phyloP scores from a whole-genome alignment of 1,140 invertebrate species.

The Aphis gossypii region DNA sequence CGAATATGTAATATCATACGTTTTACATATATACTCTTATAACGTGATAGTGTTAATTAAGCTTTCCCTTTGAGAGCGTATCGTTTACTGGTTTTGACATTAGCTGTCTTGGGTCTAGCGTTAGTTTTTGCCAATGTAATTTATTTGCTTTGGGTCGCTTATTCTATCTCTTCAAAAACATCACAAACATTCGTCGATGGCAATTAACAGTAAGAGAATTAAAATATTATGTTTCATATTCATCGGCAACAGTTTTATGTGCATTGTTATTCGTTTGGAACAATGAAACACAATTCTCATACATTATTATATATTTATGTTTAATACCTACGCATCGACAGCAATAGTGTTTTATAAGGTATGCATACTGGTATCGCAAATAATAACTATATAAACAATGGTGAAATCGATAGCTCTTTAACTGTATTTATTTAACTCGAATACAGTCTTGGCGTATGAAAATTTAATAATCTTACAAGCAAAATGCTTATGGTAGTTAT shows the following conservation, averaged over 20 bases:
- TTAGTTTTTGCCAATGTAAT: constrained; percentile 28
- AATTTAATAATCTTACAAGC: neutral
- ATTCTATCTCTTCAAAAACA: constrained; percentile 10
- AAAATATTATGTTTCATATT: constrained; percentile 13
- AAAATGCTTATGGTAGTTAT: neutral
- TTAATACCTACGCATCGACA: neutral
- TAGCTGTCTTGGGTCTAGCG: neutral
- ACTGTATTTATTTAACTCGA: neutral
- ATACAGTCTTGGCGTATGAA: neutral
- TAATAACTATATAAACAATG: neutral
- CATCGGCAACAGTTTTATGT: neutral
- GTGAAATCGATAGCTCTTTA: neutral
- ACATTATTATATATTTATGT: neutral
- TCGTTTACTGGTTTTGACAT: neutral
- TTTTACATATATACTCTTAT: neutral
- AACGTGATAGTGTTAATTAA: neutral
- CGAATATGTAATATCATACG: neutral
- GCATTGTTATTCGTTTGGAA: neutral
- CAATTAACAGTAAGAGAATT: neutral
- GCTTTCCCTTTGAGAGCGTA: neutral
- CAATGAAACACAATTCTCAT: neutral
- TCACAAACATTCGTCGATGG: constrained; percentile 13
- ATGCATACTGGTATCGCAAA: neutral
- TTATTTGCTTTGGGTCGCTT: neutral
- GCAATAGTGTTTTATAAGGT: neutral